Base-by-base conservation (phyloP, 2,797 vertebrate species). In the Morelia viridis region DNA sequence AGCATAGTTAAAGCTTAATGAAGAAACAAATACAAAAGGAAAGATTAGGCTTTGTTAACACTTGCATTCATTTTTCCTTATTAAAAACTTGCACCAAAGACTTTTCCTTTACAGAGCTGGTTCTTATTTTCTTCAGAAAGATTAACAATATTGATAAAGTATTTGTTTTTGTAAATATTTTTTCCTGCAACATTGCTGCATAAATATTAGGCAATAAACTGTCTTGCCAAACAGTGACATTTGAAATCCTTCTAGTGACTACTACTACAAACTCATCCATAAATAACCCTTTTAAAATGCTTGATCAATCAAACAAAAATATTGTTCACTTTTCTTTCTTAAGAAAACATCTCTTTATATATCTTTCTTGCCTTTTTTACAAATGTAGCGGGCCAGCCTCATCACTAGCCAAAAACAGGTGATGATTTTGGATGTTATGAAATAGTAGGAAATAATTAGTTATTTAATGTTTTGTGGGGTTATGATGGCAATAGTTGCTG, bases 11-110 rank as follows among this genome's bases (percentile, higher is more conserved):
- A 97, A 97, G 96, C 96, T 97, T 98, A 98, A 98, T 96, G 97
- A 99, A 98, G 97, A 98, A 98, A 98, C 97, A 96, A 97, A 97
- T 97, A 98, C 98, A 98, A 98, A 98, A 97, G 97, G 97, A 97
- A 97, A 98, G 96, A 98, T 98, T 98, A 98, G 96, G 96, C 96
- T 97, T 98, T 96, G 96, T 98, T 98, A 98, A 97, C 96, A 97
- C 96, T 96, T 95, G 96, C 93, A 94, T 97, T 98, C 94, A 97
- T 96, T 97, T 95, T 91, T 89, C 94, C 85, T 89, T 87, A 13
- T 8, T 80, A 10, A 85, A 95, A 46, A 93, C 90, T 92, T 26
- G 1, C 89, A 26, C 28, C 10, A 56, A 85, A 94, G 88, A 88
- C 89, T 85, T 58, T 28, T 65, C 93, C 96, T 93, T 93, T 50